Conservation (phyloP, 1,140 invertebrate genomes). For the Dreissena polymorpha region DNA sequence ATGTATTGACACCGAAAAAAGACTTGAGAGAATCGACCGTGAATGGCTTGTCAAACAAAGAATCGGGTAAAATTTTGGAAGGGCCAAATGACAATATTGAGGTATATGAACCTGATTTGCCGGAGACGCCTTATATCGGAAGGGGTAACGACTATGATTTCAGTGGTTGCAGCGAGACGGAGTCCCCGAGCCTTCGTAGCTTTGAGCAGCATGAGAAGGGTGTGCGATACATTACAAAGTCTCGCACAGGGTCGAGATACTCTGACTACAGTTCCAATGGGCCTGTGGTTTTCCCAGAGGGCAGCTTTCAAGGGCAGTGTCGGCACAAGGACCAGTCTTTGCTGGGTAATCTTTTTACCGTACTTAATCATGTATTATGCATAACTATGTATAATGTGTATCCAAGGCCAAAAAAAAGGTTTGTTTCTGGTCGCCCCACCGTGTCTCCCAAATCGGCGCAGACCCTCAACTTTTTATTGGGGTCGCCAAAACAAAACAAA, state of each 20-base stretch:
- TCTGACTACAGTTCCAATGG: constrained; percentile 53
- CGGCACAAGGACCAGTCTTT: constrained; percentile 70
- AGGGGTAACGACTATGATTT: not conserved
- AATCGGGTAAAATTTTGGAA: not conserved
- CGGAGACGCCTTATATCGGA: not conserved
- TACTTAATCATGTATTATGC: not conserved
- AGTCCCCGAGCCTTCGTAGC: constrained; percentile 46
- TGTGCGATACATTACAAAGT: constrained; percentile 31
- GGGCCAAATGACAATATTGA: constrained; percentile 1
- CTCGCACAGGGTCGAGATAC: constrained; percentile 34
- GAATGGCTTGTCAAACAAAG: not conserved
- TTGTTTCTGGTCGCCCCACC: too few relatives aligned
- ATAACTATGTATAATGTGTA: too few relatives aligned
- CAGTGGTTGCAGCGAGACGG: constrained; percentile 26
- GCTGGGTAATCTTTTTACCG: constrained; percentile 62
- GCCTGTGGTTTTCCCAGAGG: constrained; percentile 63
- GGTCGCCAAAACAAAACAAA: too few relatives aligned
- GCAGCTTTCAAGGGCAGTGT: constrained; percentile 70
- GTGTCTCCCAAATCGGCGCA: too few relatives aligned
- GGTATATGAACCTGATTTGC: constrained; percentile 13
- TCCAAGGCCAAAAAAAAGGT: too few relatives aligned
- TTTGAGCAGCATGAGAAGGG: constrained; percentile 54
- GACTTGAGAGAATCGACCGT: not conserved
- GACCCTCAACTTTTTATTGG: too few relatives aligned
- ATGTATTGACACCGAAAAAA: not conserved